Evolutionary conservation across 2,888 invertebrate genomes (phyloP).

Genomic region (Flexamia atlantica): DNA sequence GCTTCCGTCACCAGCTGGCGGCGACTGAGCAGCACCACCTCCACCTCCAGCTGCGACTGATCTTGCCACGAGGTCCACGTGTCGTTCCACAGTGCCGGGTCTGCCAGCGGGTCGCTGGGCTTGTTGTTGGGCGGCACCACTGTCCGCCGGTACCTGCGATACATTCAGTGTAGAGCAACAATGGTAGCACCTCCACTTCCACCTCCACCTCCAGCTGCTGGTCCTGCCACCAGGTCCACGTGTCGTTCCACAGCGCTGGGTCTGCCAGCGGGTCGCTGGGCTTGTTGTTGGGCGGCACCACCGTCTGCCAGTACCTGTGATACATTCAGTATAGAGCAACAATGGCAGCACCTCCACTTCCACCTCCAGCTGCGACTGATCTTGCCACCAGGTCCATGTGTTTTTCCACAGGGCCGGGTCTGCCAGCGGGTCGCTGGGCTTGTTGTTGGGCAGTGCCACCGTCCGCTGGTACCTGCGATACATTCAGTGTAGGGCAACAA

Average conservation of each 20-base stretch:
- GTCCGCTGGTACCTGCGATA: constrained; percentile 74
- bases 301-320: constrained; percentile 74
- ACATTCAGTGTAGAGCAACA: no score
- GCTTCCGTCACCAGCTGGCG: constrained; percentile 34
- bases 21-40: neutral
- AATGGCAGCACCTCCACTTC: neutral
- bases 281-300: constrained; percentile 75
- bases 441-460: constrained; percentile 75
- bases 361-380: constrained; percentile 61
- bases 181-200: neutral
- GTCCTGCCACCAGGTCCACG: constrained; percentile 78
- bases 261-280: constrained; percentile 76
- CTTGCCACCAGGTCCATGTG: constrained; percentile 79
- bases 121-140: constrained; percentile 75
- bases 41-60: constrained; percentile 56
- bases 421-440: constrained; percentile 75
- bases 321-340: no score
- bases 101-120: constrained; percentile 75
- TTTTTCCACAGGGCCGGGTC: constrained; percentile 78
- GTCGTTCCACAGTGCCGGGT: constrained; percentile 77
- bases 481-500: no score
- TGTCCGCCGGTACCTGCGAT: constrained; percentile 74
- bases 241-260: constrained; percentile 77
- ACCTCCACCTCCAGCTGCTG: constrained; percentile 59
- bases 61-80: constrained; percentile 79